phyloP scores from a whole-genome alignment of 2,113 vertebrate genomes.

The Ptychochromis oligacanthus region DNA sequence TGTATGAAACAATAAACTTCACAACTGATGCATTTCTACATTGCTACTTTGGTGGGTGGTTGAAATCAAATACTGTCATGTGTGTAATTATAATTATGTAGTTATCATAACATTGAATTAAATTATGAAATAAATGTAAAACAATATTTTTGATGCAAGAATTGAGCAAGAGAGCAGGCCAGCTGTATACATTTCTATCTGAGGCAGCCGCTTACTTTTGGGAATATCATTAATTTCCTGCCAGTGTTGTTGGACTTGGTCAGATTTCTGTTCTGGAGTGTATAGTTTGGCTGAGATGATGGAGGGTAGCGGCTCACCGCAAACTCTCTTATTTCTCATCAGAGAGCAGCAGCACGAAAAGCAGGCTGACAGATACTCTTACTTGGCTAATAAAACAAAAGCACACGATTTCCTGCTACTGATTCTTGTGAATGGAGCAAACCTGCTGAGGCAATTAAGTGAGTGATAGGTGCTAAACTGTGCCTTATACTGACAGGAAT shows the following conservation, averaged over 20 bases:
- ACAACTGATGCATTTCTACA: conserved; percentile 2
- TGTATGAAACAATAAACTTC: neutral
- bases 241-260: conserved; percentile 34
- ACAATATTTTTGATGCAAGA: neutral
- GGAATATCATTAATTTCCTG: conserved; percentile 65
- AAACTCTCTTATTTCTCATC: conserved; percentile 39
- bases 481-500: conserved; percentile 1
- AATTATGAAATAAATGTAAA: neutral
- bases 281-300: conserved; percentile 64
- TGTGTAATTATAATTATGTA: neutral
- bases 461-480: conserved; percentile 4
- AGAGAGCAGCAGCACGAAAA: neutral
- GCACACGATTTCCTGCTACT: conserved; percentile 59
- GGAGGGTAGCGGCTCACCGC: conserved; percentile 35
- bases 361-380: conserved; percentile 47
- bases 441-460: neutral
- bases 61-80: neutral
- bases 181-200: conserved; percentile 18
- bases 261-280: conserved; percentile 45
- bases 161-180: neutral
- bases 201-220: conserved; percentile 34
- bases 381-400: conserved; percentile 52
- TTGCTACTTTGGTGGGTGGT: neutral
- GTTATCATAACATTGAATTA: neutral
- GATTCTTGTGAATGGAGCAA: conserved; percentile 33